Evolutionary conservation across 2,113 vertebrate genomes (phyloP), one percentile per base, ranked within the genome.

Genomic region (Chaenocephalus aceratus): DNA sequence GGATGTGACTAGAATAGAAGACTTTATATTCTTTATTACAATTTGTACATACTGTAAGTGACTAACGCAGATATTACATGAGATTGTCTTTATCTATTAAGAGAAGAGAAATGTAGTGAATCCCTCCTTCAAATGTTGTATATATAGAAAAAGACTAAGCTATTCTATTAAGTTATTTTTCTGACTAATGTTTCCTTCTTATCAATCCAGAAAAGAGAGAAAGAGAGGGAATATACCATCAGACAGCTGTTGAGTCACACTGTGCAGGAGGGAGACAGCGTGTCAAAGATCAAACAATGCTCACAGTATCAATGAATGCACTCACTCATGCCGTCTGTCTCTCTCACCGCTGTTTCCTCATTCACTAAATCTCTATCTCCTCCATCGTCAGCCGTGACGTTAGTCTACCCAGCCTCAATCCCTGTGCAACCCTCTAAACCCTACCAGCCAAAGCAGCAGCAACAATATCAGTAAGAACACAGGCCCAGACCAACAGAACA

Each of bases 221-320:
- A 68, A 77, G 0, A 58, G 56, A 72, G 30, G 48, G 64, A 84
- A 80, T 52, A 69, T 13, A 74, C 58, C 68, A 70, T 46, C 65
- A 59, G 77, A 89, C 82, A 86, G 76, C 72, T 72, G 82, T 82
- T 88, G 76, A 88, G 80, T 91, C 90, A 90, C 61, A 70, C 73
- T 49, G 73, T 77, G 82, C 56, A 73, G 77, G 75, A 86, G 77
- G 58, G 56, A 86, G 79, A 74, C 60, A 26, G 36, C 61, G 15
- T 77, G 80, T 74, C 63, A 49, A 77, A 70, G 78, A 86, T 88
- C 83, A 89, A 85, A 86, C 84, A 46, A 76, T 44, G 61, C 79
- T 65, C 63, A 58, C 64, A 16, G 69, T 79, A 26, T 86, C 75
- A 60, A 54, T 85, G 68, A 82, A 80, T 34, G 45, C 54, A 18